phyloP scores from a whole-genome alignment of 2,797 vertebrate genomes.

The Acipenser ruthenus region DNA sequence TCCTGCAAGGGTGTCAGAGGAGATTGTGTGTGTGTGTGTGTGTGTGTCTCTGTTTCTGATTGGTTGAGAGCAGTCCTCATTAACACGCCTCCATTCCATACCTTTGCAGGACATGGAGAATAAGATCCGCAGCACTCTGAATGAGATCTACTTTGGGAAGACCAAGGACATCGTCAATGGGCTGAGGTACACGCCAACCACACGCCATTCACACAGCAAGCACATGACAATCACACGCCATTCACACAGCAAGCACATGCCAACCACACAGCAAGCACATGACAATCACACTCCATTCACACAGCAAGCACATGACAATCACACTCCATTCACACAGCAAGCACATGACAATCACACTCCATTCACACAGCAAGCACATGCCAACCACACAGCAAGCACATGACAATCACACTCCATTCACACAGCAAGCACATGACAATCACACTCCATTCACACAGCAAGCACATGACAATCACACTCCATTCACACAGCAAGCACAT shows the following conservation, averaged over 20 bases:
- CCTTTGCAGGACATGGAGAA: conserved; percentile 90
- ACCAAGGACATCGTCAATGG: conserved; percentile 98
- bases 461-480: too few relatives aligned
- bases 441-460: too few relatives aligned
- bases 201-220: not conserved
- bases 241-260: not conserved
- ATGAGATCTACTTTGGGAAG: conserved; percentile 98
- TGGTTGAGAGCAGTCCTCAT: not conserved
- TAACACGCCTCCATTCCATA: not conserved
- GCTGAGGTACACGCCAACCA: conserved; percentile 68
- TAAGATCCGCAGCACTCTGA: conserved; percentile 98
- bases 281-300: too few relatives aligned
- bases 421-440: too few relatives aligned
- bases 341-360: too few relatives aligned
- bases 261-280: not conserved
- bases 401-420: too few relatives aligned
- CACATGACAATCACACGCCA: too few relatives aligned
- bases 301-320: too few relatives aligned
- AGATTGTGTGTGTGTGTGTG: too few relatives aligned
- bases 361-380: too few relatives aligned
- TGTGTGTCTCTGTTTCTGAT: rapidly evolving
- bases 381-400: too few relatives aligned
- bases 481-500: not conserved
- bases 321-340: not conserved
- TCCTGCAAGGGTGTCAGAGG: too few relatives aligned